Evolutionary conservation across 2,888 invertebrate species (phyloP).

Genomic region (Labia minor): DNA sequence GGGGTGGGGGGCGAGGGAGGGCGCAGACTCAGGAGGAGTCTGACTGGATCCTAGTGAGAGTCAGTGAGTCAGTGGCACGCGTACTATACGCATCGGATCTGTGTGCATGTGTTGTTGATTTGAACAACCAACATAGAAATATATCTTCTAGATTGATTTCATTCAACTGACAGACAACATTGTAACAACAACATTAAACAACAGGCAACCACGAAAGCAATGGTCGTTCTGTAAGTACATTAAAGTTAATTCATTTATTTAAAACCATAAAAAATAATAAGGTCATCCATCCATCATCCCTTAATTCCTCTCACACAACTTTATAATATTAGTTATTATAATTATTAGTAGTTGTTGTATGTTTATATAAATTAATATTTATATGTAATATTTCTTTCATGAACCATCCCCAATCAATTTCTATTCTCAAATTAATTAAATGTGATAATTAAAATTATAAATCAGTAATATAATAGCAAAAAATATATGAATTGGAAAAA

Average conservation of each 20-base stretch:
- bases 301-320: background rate
- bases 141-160: too few relatives aligned
- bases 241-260: too few relatives aligned
- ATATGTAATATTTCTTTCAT: too few relatives aligned
- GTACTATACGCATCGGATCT: background rate
- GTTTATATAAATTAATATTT: too few relatives aligned
- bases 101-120: background rate
- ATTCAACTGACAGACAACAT: too few relatives aligned
- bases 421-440: too few relatives aligned
- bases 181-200: background rate
- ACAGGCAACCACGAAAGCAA: background rate
- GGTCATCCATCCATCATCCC: background rate
- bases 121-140: background rate
- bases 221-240: slow-evolving; percentile 1
- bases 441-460: too few relatives aligned
- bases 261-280: too few relatives aligned
- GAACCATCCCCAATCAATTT: too few relatives aligned
- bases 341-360: too few relatives aligned
- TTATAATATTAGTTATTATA: background rate
- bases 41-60: background rate
- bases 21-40: background rate
- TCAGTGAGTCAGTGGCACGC: slow-evolving; percentile 7
- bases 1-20: background rate
- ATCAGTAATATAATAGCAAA: too few relatives aligned
- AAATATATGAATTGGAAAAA: too few relatives aligned